phyloP scores from a whole-genome alignment of 2,888 invertebrate genomes.

The Drosophila yooni region DNA sequence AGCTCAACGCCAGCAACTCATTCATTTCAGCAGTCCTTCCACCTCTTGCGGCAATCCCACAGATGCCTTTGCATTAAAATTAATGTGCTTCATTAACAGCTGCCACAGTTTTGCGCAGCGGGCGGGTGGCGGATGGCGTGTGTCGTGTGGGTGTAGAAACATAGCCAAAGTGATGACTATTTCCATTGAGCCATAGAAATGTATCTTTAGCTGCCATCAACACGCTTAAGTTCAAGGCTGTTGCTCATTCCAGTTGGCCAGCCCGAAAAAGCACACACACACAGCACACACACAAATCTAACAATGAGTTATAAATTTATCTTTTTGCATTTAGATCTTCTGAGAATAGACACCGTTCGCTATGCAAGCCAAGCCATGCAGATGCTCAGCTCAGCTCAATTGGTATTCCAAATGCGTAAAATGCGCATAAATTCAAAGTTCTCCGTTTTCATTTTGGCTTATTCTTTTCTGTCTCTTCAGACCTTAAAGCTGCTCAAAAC shows the following conservation, averaged over 20 bases:
- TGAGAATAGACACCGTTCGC: background rate
- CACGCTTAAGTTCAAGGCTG: conserved; percentile 58
- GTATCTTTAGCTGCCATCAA: conserved; percentile 1
- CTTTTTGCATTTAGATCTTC: conserved; percentile 1
- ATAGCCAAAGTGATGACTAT: background rate
- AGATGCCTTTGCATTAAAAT: conserved; percentile 65
- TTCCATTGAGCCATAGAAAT: conserved; percentile 3
- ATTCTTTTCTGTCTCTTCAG: background rate
- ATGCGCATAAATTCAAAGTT: conserved; percentile 50
- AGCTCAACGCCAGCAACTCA: conserved; percentile 51
- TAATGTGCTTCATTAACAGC: conserved; percentile 69
- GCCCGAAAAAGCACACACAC: background rate
- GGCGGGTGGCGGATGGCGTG: background rate
- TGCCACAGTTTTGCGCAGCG: conserved; percentile 2
- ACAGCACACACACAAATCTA: conserved; percentile 1
- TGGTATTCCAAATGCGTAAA: conserved; percentile 56
- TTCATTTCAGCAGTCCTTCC: conserved; percentile 51
- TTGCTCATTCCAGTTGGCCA: conserved; percentile 1
- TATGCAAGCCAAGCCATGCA: conserved; percentile 13
- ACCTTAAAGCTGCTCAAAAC: background rate
- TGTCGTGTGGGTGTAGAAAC: background rate
- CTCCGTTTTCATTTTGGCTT: conserved; percentile 23
- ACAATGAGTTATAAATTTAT: conserved; percentile 24
- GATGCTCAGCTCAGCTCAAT: conserved; percentile 20
- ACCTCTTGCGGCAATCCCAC: conserved; percentile 8